A percentile compares a stretch with the other conserved stretches of the same genome.
Evolutionary conservation across 2,797 vertebrate genomes (phyloP).

Genomic region (Tamandua tetradactyla): DNA sequence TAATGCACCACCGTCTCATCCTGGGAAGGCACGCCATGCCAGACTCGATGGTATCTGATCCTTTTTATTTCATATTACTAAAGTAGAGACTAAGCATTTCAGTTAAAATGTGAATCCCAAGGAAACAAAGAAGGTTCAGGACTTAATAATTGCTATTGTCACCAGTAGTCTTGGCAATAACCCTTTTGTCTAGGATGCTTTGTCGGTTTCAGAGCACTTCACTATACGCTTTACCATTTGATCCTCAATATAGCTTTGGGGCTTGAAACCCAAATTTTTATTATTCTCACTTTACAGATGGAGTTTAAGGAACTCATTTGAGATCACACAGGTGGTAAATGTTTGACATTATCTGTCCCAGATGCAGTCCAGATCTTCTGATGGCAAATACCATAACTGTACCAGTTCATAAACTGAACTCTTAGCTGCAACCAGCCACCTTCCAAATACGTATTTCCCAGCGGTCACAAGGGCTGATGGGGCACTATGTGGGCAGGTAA

Average conservation of each 20-base stretch:
- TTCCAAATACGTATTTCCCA: slow-evolving; percentile 22
- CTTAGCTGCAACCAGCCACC: neutral
- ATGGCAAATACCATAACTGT: neutral
- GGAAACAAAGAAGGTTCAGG: neutral
- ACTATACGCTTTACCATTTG: neutral
- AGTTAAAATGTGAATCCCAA: neutral
- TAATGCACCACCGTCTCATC: neutral
- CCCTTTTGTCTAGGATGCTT: neutral
- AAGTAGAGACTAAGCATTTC: neutral
- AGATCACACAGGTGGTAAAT: neutral
- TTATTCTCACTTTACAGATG: neutral
- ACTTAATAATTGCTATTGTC: neutral
- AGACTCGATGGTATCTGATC: neutral
- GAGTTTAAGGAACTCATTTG: neutral
- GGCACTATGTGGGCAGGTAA: slow-evolving; percentile 39
- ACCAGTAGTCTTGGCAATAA: neutral
- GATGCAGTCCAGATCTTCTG: neutral
- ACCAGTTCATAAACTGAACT: slow-evolving; percentile 23
- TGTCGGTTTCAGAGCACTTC: neutral
- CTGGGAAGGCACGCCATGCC: neutral
- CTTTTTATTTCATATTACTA: neutral
- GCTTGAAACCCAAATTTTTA: neutral
- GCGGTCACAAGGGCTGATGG: neutral
- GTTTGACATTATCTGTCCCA: neutral
- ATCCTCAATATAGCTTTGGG: neutral